Percentiles rank a stretch among this genome's conserved stretches.
These are phyloP conservation scores for Leucozona laternaria DNA, from an alignment of 2,888 invertebrate species.

Conservation along the genomic window DNA sequence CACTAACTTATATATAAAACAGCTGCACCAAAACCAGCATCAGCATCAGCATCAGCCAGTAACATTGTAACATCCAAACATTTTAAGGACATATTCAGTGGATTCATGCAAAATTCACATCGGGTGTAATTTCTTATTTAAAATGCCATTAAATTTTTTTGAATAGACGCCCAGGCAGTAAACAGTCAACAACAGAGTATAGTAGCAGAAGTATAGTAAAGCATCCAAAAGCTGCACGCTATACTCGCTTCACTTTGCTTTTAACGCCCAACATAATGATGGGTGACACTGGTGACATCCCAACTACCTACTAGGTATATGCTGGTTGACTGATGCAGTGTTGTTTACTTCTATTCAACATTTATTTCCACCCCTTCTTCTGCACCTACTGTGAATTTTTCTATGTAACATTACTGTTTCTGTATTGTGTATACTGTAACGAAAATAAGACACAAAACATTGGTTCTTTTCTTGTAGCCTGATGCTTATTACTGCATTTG, in stretches of 20 bases:
- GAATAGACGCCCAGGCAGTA: conserved; percentile 80
- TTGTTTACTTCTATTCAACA: conserved; percentile 71
- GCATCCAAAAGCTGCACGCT: conserved; percentile 44
- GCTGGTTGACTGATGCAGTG: conserved; percentile 39
- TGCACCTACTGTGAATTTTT: conserved; percentile 23
- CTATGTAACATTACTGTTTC: conserved; percentile 25
- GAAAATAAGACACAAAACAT: conserved; percentile 43
- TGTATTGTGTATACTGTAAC: neutral
- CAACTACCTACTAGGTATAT: neutral
- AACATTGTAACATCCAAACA: conserved; percentile 71
- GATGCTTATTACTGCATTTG: conserved; percentile 59
- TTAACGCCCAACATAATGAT: conserved; percentile 65
- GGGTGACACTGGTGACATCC: conserved; percentile 35
- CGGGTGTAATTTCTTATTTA: conserved; percentile 83
- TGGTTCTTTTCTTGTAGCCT: conserved; percentile 16
- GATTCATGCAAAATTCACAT: conserved; percentile 82
- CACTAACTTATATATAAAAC: neutral
- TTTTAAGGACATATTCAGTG: conserved; percentile 75
- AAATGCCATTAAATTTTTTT: conserved; percentile 84
- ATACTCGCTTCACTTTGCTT: conserved; percentile 37
- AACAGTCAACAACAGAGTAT: conserved; percentile 38
- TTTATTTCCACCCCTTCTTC: conserved; percentile 56
- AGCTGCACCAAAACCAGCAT: conserved; percentile 40
- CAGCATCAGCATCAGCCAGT: conserved; percentile 38
- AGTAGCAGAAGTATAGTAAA: conserved; percentile 10